Conservation (phyloP, 2,113 vertebrate species). For the Dipodomys stephensi region DNA sequence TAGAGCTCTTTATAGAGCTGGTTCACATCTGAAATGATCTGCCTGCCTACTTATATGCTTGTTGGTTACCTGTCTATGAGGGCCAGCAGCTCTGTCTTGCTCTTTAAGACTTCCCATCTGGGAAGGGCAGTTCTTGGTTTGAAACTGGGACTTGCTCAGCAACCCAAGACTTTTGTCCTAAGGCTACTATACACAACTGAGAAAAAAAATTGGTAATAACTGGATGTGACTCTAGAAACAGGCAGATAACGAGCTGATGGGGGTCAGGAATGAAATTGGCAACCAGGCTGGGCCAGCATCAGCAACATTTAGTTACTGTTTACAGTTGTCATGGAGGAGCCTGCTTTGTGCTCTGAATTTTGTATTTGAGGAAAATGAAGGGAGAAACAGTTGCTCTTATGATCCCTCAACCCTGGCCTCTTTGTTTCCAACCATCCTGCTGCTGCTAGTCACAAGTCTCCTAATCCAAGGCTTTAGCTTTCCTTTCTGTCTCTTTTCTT, state of each 20-base stretch:
- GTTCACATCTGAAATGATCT: neutral
- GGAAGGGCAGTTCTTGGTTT: neutral
- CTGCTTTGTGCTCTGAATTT: neutral
- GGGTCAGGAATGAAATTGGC: neutral
- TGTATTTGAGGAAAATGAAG: neutral
- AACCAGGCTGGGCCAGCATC: neutral
- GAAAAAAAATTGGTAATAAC: too few species aligned
- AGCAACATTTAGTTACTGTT: too few species aligned
- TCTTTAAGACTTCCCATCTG: neutral
- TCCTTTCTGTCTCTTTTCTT: neutral
- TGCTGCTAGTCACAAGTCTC: neutral
- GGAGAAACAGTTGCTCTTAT: neutral
- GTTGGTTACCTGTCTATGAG: neutral
- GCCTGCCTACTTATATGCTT: neutral
- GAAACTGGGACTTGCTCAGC: neutral
- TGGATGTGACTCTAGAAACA: too few species aligned
- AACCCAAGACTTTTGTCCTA: neutral
- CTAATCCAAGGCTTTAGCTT: neutral
- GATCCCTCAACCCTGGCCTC: neutral
- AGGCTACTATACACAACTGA: neutral
- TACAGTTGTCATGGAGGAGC: neutral
- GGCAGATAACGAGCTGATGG: neutral
- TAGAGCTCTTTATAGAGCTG: neutral
- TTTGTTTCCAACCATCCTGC: neutral
- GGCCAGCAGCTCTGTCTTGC: neutral